phyloP scores from a whole-genome alignment of 1,140 invertebrate genomes.

The Pseudomyrmex gracilis region DNA sequence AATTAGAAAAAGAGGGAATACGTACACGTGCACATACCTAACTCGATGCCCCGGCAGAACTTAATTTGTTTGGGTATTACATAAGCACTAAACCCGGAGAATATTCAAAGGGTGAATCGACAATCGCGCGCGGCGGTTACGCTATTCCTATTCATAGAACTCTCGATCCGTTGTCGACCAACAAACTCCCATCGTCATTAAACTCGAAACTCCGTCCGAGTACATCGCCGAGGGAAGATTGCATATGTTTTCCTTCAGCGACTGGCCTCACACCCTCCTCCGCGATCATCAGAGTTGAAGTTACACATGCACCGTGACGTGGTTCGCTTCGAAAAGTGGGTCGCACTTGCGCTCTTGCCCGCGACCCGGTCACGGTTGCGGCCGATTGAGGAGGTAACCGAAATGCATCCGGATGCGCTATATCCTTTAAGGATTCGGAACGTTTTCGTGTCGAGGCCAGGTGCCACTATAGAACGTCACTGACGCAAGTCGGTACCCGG shows the following conservation, averaged over 20 bases:
- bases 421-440: slow-evolving; percentile 67
- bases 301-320: slow-evolving; percentile 40
- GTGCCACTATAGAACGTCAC: slow-evolving; percentile 46
- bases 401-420: not conserved
- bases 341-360: slow-evolving; percentile 21
- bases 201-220: slow-evolving; percentile 38
- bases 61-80: slow-evolving; percentile 25
- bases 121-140: slow-evolving; percentile 27
- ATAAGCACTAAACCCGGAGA: slow-evolving; percentile 24
- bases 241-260: slow-evolving; percentile 24
- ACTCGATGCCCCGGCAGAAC: not conserved
- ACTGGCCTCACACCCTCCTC: not conserved
- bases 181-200: slow-evolving; percentile 56
- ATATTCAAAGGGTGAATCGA: slow-evolving; percentile 29
- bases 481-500: slow-evolving; percentile 75
- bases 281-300: slow-evolving; percentile 1
- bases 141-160: slow-evolving; percentile 43
- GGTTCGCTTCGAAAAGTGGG: slow-evolving; percentile 46
- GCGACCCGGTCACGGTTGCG: not conserved
- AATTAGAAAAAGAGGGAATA: not conserved
- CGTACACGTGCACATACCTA: not conserved
- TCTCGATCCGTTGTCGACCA: slow-evolving; percentile 34
- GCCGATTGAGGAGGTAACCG: not conserved
- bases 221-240: not conserved
- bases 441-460: slow-evolving; percentile 69